phyloP scores from a whole-genome alignment of 2,113 vertebrate species.

The Gymnogyps californianus region DNA sequence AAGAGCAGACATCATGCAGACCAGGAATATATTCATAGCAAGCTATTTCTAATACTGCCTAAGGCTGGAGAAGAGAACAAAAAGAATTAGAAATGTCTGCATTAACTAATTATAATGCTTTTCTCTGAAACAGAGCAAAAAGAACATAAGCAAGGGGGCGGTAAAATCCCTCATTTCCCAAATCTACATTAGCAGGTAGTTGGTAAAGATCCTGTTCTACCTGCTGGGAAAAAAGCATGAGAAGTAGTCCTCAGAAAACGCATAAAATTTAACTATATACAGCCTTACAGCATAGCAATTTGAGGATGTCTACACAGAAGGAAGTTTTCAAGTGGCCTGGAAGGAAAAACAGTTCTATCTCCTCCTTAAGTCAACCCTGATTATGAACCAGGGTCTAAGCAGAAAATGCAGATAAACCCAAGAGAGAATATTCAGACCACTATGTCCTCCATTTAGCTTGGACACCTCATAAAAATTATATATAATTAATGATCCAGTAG shows the following conservation, averaged over 20 bases:
- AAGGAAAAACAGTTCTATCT: neutral
- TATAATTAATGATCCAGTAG: neutral
- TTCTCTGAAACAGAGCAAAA: neutral
- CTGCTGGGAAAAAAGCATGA: neutral
- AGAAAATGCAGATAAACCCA: neutral
- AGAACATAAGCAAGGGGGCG: neutral
- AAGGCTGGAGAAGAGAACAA: constrained; percentile 41
- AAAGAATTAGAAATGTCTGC: constrained; percentile 54
- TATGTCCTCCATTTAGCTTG: neutral
- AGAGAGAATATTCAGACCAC: neutral
- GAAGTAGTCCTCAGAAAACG: neutral
- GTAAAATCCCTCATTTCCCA: neutral
- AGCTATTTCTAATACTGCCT: constrained; percentile 57
- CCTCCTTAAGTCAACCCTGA: neutral
- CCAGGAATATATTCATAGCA: constrained; percentile 15
- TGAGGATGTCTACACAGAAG: neutral
- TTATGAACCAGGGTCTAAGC: neutral
- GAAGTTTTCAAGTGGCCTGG: neutral
- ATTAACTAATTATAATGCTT: constrained; percentile 24
- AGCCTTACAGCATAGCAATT: neutral
- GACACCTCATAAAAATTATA: neutral
- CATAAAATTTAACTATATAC: neutral
- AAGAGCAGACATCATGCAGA: constrained; percentile 24
- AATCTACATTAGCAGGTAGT: neutral
- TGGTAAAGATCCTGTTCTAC: neutral